phyloP scores from a whole-genome alignment of 2,113 vertebrate genomes.

The Pitta sordida region DNA sequence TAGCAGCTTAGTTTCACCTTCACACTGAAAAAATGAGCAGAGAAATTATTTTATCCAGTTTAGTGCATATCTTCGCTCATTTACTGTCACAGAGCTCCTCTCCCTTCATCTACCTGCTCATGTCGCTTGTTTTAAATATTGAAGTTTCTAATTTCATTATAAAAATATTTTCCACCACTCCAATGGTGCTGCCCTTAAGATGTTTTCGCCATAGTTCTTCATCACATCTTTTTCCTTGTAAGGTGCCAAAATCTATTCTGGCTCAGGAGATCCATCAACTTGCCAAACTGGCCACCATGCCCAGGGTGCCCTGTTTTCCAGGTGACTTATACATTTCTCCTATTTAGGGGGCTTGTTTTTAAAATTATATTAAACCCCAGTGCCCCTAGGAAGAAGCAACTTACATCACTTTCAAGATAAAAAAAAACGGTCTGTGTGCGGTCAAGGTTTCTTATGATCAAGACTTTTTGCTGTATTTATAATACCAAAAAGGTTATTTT shows the following conservation, averaged over 20 bases:
- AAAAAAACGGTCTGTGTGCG: not conserved
- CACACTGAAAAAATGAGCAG: not conserved
- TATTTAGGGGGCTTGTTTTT: not conserved
- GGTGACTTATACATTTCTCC: not conserved
- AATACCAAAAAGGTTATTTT: rapidly evolving
- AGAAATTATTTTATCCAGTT: not conserved
- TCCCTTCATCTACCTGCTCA: not conserved
- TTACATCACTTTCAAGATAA: not conserved
- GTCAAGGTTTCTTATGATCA: not conserved
- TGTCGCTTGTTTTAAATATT: not conserved
- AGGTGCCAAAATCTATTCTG: not conserved
- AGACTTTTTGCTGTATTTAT: not conserved
- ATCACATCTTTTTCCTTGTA: not conserved
- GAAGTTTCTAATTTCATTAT: not conserved
- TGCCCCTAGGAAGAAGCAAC: not conserved
- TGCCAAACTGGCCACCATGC: not conserved
- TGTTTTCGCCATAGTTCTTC: not conserved
- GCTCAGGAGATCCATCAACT: not conserved
- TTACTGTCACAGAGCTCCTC: not conserved
- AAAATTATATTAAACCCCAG: not conserved
- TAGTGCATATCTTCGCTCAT: not conserved
- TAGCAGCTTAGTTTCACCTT: not conserved
- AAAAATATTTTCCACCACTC: not conserved
- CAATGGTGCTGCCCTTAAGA: not conserved
- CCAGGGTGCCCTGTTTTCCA: not conserved